Evolutionary conservation across 2,888 invertebrate species (phyloP).

Genomic region (Ectobius pallidus): DNA sequence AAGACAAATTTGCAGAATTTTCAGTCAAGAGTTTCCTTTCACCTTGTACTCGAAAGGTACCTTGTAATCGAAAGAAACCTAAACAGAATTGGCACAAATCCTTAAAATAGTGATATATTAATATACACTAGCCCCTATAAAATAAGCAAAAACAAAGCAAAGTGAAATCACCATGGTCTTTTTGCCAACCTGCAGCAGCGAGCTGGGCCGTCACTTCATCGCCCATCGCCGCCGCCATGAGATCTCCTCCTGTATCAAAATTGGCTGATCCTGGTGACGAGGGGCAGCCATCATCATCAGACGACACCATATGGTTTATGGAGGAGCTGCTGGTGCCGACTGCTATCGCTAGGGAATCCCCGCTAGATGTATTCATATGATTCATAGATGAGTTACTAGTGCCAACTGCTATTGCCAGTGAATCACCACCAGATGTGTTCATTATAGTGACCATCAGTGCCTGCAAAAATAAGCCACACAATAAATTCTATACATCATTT

Average conservation of each 20-base stretch:
- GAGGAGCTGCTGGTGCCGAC: conserved; percentile 54
- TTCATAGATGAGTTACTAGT: conserved; percentile 51
- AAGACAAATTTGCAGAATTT: too few species aligned
- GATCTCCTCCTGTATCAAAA: conserved; percentile 81
- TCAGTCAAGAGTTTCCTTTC: too few species aligned
- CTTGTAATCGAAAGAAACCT: too few species aligned
- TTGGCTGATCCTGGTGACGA: conserved; percentile 77
- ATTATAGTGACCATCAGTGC: conserved; percentile 55
- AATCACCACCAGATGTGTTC: conserved; percentile 58
- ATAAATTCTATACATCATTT: too few species aligned
- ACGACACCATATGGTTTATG: conserved; percentile 46
- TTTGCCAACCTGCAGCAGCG: conserved; percentile 86
- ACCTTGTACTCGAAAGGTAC: too few species aligned
- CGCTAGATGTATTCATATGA: conserved; percentile 55
- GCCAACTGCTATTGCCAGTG: conserved; percentile 70
- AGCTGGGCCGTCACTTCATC: conserved; percentile 96
- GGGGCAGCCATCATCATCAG: conserved; percentile 77
- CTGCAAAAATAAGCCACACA: too few species aligned
- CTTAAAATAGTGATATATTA: conserved; percentile 33
- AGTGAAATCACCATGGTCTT: conserved; percentile 57
- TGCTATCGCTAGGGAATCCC: conserved; percentile 72
- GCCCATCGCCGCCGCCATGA: conserved; percentile 83
- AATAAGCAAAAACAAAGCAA: conserved; percentile 46
- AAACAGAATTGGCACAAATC: conserved; percentile 25
- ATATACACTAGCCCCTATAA: conserved; percentile 43